A percentile compares a stretch with the other conserved stretches of the same genome.
Conservation (phyloP, 2,888 invertebrate species). For the Patella pellucida region DNA sequence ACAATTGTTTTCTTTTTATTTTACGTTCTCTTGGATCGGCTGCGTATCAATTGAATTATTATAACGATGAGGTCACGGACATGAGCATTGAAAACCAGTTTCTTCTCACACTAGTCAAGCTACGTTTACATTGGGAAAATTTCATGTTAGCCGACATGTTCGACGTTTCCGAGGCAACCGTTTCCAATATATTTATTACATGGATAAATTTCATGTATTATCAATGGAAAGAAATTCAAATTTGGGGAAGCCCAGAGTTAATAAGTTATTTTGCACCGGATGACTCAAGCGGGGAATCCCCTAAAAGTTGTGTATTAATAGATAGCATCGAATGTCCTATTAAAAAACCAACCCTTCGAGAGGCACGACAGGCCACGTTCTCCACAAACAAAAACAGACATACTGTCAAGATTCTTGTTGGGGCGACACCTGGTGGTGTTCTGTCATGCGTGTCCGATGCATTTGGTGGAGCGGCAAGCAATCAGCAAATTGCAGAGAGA, state of each 20-base stretch:
- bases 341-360: constrained; percentile 31
- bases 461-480: constrained; percentile 40
- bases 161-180: background rate
- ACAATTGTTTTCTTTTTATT: too few relatives aligned
- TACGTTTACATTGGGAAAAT: background rate
- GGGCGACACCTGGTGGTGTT: constrained; percentile 26
- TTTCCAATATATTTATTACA: background rate
- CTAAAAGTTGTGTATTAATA: constrained; percentile 41
- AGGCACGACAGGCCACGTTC: background rate
- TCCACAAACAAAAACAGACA: constrained; percentile 23
- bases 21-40: too few relatives aligned
- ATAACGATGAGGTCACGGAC: background rate
- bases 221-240: constrained; percentile 28
- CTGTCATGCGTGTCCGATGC: constrained; percentile 25
- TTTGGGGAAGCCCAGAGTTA: constrained; percentile 36
- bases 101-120: background rate
- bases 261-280: constrained; percentile 36
- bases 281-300: constrained; percentile 38
- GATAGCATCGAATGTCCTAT: constrained; percentile 46
- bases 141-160: background rate
- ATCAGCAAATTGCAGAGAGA: constrained; percentile 42
- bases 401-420: constrained; percentile 29
- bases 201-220: constrained; percentile 26
- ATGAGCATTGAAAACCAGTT: background rate
- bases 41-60: background rate